These are phyloP conservation scores for Julus scandinavius DNA, from an alignment of 2,888 invertebrate genomes.

Conservation along the genomic window DNA sequence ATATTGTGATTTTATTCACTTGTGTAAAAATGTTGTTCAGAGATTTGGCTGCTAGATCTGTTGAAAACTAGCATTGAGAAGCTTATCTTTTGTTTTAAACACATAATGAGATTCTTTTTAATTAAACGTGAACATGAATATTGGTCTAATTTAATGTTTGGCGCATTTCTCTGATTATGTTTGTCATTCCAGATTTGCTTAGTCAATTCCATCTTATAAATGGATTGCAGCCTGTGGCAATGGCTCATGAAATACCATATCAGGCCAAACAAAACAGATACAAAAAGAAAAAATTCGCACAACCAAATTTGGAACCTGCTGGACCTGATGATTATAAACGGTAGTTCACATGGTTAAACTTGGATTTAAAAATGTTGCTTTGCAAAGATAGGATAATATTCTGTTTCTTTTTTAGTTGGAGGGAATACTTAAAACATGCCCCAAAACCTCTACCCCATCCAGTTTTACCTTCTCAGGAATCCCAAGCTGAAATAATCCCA, in stretches of 20 bases:
- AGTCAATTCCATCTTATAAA: neutral
- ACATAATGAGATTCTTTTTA: too few relatives aligned
- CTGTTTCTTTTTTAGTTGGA: neutral
- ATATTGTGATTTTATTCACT: too few relatives aligned
- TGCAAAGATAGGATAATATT: neutral
- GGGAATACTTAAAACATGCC: neutral
- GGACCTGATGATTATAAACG: constrained; percentile 51
- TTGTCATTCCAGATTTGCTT: neutral
- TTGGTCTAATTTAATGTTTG: neutral
- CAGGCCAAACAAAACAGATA: neutral
- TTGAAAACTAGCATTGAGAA: too few relatives aligned
- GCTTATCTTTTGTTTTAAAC: too few relatives aligned
- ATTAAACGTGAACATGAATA: neutral
- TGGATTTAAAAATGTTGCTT: neutral
- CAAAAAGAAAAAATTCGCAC: constrained; percentile 42
- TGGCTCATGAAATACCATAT: neutral
- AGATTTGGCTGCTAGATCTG: too few relatives aligned
- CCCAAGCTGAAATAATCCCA: neutral
- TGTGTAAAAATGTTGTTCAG: too few relatives aligned
- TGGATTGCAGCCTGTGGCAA: neutral
- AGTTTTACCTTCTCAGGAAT: neutral
- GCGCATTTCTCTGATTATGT: neutral
- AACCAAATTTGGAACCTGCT: constrained; percentile 47
- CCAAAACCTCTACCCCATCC: neutral
- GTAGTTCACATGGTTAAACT: neutral